Base-by-base conservation (phyloP, 2,113 vertebrate species). In the Bucco capensis region DNA sequence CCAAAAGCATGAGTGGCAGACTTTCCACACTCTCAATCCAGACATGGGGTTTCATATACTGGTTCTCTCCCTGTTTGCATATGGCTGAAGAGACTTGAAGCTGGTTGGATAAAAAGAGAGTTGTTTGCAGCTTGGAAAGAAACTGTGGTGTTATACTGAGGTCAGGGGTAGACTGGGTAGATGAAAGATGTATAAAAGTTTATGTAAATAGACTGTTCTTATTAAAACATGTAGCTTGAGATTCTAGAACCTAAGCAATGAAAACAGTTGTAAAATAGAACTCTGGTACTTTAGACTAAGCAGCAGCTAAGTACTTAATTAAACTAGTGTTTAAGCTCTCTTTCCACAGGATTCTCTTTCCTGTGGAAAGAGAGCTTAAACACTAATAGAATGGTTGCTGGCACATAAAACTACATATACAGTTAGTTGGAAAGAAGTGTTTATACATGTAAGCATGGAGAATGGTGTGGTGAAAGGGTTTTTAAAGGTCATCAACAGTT, bases 1-100 rank as follows among this genome's bases (percentile, higher is more conserved):
- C 90, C 86, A 95, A 92, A 91, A 75, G 53, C 31, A 53, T 61
- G 88, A 95, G 76, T 82, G 90, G 91, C 83, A 95, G 93, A 91
- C 88, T 88, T 86, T 88, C 69, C 78, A 81, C 58, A 37, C 67
- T 75, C 64, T 66, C 57, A 89, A 66, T 89, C 40, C 37, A 92
- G 80, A 88, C 80, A 81, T 8, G 28, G 69, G 79, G 86, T 90
- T 82, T 90, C 72, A 77, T 47, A 71, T 11, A 31, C 66, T 83
- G 80, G 65, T 80, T 82, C 82, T 84, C 66, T 84, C 80, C 54
- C 66, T 67, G 54, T 73, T 76, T 89, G 30, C 90, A 94, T 90
- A 88, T 70, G 81, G 74, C 54, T 76, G 50, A 90, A 92, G 33
- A 92, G 19, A 57, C 25, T 81, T 67, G 53, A 88, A 96, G 91